Percentiles rank a stretch among this genome's conserved stretches.
phyloP scores from a whole-genome alignment of 2,113 vertebrate genomes.

The Marcusenius ussheri region DNA sequence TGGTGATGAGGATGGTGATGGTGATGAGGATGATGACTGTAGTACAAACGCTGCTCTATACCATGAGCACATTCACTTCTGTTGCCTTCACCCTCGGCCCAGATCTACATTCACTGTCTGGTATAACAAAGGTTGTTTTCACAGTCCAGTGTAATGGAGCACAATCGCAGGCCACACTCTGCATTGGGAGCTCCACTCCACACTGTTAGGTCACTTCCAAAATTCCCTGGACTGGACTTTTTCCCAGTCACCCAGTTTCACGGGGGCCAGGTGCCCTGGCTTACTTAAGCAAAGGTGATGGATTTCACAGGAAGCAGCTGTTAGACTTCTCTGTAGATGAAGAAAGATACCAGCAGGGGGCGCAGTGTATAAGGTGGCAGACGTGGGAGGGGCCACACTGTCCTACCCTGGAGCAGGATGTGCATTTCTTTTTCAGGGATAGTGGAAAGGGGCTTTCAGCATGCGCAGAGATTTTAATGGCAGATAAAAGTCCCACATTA shows the following conservation, averaged over 20 bases:
- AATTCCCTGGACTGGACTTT: not conserved
- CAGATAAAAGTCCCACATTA: conserved; percentile 14
- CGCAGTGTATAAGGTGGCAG: not conserved
- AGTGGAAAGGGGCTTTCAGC: conserved; percentile 11
- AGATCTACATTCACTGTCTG: not conserved
- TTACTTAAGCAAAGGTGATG: not conserved
- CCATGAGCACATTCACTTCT: not conserved
- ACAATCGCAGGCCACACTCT: not conserved
- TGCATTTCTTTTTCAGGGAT: not conserved
- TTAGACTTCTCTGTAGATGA: not conserved
- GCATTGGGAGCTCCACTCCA: not conserved
- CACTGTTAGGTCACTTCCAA: not conserved
- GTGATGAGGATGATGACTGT: not conserved
- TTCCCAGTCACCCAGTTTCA: not conserved
- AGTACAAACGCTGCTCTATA: not conserved
- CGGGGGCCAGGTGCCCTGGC: not conserved
- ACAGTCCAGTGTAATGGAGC: not conserved
- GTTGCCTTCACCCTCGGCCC: not conserved
- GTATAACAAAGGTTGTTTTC: not conserved
- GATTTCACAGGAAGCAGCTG: not conserved
- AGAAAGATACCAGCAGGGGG: not conserved
- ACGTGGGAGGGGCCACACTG: not conserved
- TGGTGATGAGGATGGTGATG: not conserved
- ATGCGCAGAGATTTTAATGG: conserved; percentile 9
- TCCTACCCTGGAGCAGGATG: not conserved